Evolutionary conservation across 2,888 invertebrate species (phyloP), one percentile per base, ranked within the genome.

Genomic region (Tinea semifulvella): DNA sequence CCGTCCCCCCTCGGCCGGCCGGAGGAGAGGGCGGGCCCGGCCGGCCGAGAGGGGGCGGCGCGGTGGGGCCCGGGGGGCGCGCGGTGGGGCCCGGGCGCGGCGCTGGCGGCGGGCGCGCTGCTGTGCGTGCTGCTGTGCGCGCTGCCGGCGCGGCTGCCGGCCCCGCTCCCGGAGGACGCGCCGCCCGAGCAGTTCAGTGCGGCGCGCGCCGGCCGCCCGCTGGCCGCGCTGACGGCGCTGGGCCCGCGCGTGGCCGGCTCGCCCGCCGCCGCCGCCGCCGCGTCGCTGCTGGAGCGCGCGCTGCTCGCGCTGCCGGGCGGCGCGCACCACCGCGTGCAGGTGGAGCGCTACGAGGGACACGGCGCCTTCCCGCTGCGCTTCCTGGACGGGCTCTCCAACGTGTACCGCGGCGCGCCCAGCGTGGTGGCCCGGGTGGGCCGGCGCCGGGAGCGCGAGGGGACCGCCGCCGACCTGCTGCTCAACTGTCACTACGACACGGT

Each of bases 401-500:
- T 89, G 53, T 96, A 97, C 70, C 84, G 87, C 54, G 90, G 90
- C 71, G 88, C 92, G 52, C 88, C 89, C 64, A 94, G 92, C 74
- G 85, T 96, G 53, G 82, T 93, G 51, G 93, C 89, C 31, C 68
- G 73, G 42, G 58, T 69, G 55, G 54, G 61, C 46, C 56, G 56
- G 48, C 56, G 48, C 44, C 42, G 43, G 36, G 86, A 88, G 2
- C 57, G 61, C 22, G 57, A 65, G 48, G 64, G 69, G 35, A 65
- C 80, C 2, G 80, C 83, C 53, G 65, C 82, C 50, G 88, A 89
- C 54, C 72, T 96, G 49, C 81, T 96, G 56, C 74, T 97, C 55
- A 97, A 96, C 76, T 93, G 95, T 60, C 97, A 97, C 79, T 94
- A 89, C 76, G 96, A 96, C 79, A 88, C 92, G 43, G 92, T 94